phyloP scores from a whole-genome alignment of 2,797 vertebrate genomes.

The Myiothlypis coronata region DNA sequence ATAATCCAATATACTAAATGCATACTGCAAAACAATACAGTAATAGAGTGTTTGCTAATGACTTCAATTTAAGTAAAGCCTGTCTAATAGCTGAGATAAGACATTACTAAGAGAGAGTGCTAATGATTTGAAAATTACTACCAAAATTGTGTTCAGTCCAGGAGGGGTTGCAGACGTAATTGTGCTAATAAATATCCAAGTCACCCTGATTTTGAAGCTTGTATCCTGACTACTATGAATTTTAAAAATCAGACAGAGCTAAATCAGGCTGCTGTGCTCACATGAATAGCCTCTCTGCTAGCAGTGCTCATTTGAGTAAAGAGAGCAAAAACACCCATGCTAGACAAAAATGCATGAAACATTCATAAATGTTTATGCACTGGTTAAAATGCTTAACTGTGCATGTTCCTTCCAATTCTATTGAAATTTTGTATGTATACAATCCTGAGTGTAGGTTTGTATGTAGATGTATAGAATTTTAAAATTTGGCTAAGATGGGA shows the following conservation, averaged over 20 bases:
- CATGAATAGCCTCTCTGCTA: background rate
- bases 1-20: constrained; percentile 25
- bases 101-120: constrained; percentile 11
- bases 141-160: constrained; percentile 15
- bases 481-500: background rate
- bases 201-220: constrained; percentile 18
- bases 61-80: constrained; percentile 42
- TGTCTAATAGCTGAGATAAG: constrained; percentile 41
- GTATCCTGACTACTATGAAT: background rate
- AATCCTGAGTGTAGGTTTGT: background rate
- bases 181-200: constrained; percentile 36
- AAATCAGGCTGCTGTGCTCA: background rate
- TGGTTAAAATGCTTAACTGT: background rate
- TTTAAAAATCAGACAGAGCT: background rate
- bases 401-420: background rate
- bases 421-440: background rate
- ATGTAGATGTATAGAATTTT: background rate
- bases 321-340: background rate
- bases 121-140: constrained; percentile 61
- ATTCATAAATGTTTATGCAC: background rate
- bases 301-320: background rate
- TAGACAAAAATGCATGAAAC: background rate
- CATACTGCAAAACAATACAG: constrained; percentile 29
- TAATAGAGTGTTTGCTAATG: constrained; percentile 38
- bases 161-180: background rate